Evolutionary conservation across 2,888 invertebrate genomes (phyloP).

Genomic region (Dynastes hyllus): DNA sequence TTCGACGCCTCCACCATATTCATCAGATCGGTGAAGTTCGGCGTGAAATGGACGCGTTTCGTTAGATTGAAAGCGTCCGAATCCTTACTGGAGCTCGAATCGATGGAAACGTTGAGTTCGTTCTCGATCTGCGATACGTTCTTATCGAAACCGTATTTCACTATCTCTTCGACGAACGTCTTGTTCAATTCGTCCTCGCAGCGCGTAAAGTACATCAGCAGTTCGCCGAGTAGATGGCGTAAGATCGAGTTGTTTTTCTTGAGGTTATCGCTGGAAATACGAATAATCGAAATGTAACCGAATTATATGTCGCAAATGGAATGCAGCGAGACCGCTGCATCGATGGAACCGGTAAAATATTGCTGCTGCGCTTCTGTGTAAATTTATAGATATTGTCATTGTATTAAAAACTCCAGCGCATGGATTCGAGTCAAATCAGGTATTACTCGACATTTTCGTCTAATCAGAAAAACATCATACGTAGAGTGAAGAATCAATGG

Average conservation of each 20-base stretch:
- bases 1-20: constrained; percentile 77
- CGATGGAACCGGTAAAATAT: no score
- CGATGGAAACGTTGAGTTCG: constrained; percentile 59
- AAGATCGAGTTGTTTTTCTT: constrained; percentile 79
- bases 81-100: constrained; percentile 59
- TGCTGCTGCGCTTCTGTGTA: no score
- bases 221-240: constrained; percentile 79
- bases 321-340: no score
- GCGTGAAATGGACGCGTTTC: constrained; percentile 81
- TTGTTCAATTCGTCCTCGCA: constrained; percentile 88
- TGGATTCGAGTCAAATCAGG: no score
- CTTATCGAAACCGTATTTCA: constrained; percentile 68
- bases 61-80: constrained; percentile 55
- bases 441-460: no score
- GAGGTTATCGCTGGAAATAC: constrained; percentile 76
- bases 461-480: no score
- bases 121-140: constrained; percentile 60
- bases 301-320: no score
- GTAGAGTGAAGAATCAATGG: no score
- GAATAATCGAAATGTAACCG: neutral
- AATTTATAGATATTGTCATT: no score
- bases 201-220: constrained; percentile 82
- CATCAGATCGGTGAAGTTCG: constrained; percentile 77
- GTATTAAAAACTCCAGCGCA: no score
- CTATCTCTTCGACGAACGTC: constrained; percentile 79